Evolutionary conservation across 2,888 invertebrate genomes (phyloP).

Genomic region (Augiades crinisus): DNA sequence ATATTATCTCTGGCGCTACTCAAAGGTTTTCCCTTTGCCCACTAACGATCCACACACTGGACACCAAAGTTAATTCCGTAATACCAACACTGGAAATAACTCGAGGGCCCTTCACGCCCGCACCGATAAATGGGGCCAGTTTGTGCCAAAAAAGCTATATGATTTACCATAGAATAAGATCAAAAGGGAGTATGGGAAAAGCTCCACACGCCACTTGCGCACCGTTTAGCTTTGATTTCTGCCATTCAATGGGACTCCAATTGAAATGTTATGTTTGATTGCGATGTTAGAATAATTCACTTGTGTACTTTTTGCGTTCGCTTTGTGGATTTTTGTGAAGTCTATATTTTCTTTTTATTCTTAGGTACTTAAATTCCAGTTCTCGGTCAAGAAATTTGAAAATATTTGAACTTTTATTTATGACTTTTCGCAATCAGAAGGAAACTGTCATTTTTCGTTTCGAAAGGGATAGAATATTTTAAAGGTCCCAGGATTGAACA

Average conservation of each 20-base stretch:
- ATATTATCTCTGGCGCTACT: constrained; percentile 17
- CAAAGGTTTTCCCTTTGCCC: constrained; percentile 31
- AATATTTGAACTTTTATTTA: too few species aligned
- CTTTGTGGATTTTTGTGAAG: neutral
- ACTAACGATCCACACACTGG: constrained; percentile 32
- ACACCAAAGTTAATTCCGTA: constrained; percentile 39
- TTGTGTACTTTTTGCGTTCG: constrained; percentile 10
- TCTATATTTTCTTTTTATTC: neutral
- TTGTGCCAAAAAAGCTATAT: constrained; percentile 44
- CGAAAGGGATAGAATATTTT: too few species aligned
- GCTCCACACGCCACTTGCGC: constrained; percentile 28
- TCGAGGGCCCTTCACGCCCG: constrained; percentile 35
- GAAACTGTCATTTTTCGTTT: too few species aligned
- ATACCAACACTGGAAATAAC: constrained; percentile 33
- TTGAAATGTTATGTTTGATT: constrained; percentile 31
- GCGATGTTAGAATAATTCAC: constrained; percentile 25
- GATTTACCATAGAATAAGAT: constrained; percentile 40
- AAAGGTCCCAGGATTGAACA: too few species aligned
- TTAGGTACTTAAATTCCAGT: too few species aligned
- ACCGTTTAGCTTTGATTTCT: constrained; percentile 31
- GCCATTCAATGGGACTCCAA: constrained; percentile 24
- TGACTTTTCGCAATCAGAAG: too few species aligned
- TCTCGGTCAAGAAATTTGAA: too few species aligned
- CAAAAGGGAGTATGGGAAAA: constrained; percentile 39
- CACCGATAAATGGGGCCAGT: constrained; percentile 39